A percentile compares a stretch with the other conserved stretches of the same genome.
Conservation (phyloP, 2,797 vertebrate genomes). For the Enoplosus armatus region DNA sequence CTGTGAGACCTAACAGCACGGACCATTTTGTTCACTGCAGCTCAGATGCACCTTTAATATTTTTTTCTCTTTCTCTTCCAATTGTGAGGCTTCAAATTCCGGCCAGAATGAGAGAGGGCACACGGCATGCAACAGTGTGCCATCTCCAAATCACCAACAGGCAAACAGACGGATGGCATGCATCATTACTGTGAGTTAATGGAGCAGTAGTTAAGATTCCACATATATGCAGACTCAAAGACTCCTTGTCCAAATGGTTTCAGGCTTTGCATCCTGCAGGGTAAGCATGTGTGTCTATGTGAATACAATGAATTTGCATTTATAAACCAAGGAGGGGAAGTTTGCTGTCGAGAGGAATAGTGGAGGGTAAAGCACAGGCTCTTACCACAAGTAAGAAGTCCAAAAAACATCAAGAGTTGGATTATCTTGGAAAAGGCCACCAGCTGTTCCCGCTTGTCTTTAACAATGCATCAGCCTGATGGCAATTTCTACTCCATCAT, state of each 20-base stretch:
- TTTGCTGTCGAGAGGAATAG: constrained; percentile 13
- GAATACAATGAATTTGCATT: constrained; percentile 13
- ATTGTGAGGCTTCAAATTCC: constrained; percentile 20
- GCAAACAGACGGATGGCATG: constrained; percentile 68
- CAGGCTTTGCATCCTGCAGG: constrained; percentile 38
- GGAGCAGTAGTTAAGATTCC: constrained; percentile 64
- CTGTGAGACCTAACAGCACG: constrained; percentile 23
- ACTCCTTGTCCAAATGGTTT: constrained; percentile 53
- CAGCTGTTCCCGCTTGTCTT: constrained; percentile 75
- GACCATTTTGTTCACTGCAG: constrained; percentile 42
- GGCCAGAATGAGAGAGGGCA: constrained; percentile 51
- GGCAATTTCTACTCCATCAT: constrained; percentile 72
- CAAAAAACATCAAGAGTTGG: constrained; percentile 66
- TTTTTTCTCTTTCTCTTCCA: constrained; percentile 16
- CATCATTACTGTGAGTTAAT: constrained; percentile 74
- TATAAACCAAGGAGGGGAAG: not conserved
- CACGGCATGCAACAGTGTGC: constrained; percentile 58
- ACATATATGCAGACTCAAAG: constrained; percentile 50
- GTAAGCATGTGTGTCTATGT: constrained; percentile 14
- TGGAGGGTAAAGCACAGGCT: constrained; percentile 13
- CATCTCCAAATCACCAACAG: constrained; percentile 63
- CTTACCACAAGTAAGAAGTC: constrained; percentile 36
- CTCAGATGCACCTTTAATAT: constrained; percentile 34
- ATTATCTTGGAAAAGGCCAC: constrained; percentile 77
- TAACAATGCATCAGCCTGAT: constrained; percentile 76